phyloP scores from a whole-genome alignment of 1,140 invertebrate species.

The Mya arenaria region DNA sequence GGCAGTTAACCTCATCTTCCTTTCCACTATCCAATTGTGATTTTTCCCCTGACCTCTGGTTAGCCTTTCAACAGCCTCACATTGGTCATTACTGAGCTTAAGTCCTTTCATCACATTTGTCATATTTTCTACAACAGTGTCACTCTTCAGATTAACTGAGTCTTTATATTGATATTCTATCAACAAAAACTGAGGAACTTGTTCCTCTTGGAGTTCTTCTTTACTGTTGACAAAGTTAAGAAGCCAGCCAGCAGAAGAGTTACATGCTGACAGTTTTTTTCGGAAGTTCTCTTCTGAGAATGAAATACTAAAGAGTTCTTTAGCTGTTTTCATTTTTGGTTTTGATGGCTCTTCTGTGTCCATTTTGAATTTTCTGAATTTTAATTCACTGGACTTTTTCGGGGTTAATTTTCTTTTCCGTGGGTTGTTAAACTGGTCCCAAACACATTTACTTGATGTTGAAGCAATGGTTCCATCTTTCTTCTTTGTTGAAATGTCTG shows the following conservation, averaged over 20 bases:
- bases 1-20: not conserved
- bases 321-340: not conserved
- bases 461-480: slow-evolving; percentile 21
- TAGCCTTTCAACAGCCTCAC: not conserved
- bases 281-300: not conserved
- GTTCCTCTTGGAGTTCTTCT: not conserved
- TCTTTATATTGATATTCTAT: not conserved
- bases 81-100: not conserved
- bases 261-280: not conserved
- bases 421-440: slow-evolving; percentile 20
- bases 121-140: not conserved
- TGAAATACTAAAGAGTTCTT: not conserved
- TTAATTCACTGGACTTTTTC: slow-evolving; percentile 18
- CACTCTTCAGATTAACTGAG: not conserved
- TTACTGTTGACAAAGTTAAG: not conserved
- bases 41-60: not conserved
- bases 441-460: slow-evolving; percentile 10
- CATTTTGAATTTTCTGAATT: not conserved
- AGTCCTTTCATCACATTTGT: not conserved
- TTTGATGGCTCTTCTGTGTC: not conserved
- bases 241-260: not conserved
- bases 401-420: slow-evolving; percentile 16
- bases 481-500: slow-evolving; percentile 10
- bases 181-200: not conserved
- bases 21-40: not conserved